Base-by-base conservation (phyloP, 1,140 invertebrate genomes). In the Hypothenemus hampei region DNA sequence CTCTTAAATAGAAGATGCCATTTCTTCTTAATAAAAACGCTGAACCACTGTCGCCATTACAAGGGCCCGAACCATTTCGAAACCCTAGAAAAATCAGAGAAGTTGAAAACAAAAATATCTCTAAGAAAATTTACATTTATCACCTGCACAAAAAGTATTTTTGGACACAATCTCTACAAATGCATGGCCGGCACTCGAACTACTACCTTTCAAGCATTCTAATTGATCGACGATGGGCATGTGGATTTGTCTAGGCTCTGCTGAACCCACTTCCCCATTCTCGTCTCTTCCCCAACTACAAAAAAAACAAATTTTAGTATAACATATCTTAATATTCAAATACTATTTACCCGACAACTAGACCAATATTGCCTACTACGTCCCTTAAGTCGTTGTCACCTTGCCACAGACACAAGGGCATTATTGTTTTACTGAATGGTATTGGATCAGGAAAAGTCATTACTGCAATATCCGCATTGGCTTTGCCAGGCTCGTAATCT, bases 111-210 rank as follows among this genome's bases (percentile, higher is more conserved):
- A 33, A 31, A 26, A 41, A 44, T 40, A 24, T 26, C 5, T 24
- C 6, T 39, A 15, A 4, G 5, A 39, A 41, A 10, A 23, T 39
- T 16, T 48, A 31, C 29, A 33, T 5, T 48, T 52, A 19, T 62
- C 65, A 79, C 78, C 78, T 40, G 77, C 79, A 65, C 79, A 80
- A 24, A 80, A 72, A 4, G 79, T 84, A 7, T 72, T 77, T 13
- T 77, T 71, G 0, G 79, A 81, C 0, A 79, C 81, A 3, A 81
- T 68, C 6, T 68, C 59, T 13, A 73, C 37, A 18, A 60, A 61
- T 29, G 41, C 52, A 3, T 45, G 26, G 5, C 35, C 33, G 2
- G 24, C 31, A 8, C 5, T 29, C 4, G 41, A 24, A 36, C 31
- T 45, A 15, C 54, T 65, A 56, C 79, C 81, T 16, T 71, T 68